A percentile compares a stretch with the other conserved stretches of the same genome.
phyloP scores from a whole-genome alignment of 2,113 vertebrate species.

The Oxygymnocypris stewartii region DNA sequence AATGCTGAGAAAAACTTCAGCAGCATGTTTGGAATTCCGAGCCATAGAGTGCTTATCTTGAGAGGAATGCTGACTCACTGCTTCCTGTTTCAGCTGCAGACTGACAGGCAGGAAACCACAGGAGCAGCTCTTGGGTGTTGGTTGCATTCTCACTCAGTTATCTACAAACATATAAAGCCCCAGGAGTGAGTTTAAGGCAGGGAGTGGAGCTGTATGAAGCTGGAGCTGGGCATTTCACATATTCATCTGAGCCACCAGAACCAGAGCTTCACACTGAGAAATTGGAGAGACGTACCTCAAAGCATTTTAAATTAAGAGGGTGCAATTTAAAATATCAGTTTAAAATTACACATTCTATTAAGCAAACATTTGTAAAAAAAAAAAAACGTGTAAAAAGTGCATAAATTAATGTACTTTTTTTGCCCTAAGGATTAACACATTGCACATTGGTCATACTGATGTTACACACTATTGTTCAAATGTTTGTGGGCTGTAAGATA shows the following conservation, averaged over 20 bases:
- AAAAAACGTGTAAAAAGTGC: background rate
- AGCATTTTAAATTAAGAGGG: background rate
- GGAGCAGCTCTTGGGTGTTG: slow-evolving; percentile 61
- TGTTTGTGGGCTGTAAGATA: background rate
- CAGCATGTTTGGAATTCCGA: slow-evolving; percentile 27
- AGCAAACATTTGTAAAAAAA: no score
- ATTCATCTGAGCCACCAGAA: background rate
- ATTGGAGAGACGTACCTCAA: background rate
- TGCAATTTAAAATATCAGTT: background rate
- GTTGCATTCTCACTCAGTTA: slow-evolving; percentile 63
- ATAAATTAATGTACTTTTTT: background rate
- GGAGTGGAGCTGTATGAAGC: slow-evolving; percentile 36
- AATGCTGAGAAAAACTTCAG: background rate
- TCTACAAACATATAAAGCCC: slow-evolving; percentile 61
- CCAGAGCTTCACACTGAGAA: background rate
- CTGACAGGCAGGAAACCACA: slow-evolving; percentile 67
- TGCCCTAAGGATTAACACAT: background rate
- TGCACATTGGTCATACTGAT: background rate
- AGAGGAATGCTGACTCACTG: slow-evolving; percentile 70
- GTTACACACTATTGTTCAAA: background rate
- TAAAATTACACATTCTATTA: background rate
- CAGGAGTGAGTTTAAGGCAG: slow-evolving; percentile 39
- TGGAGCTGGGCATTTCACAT: background rate
- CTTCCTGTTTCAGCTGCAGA: slow-evolving; percentile 73
- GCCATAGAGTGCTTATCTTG: slow-evolving; percentile 38